Conservation (phyloP, 2,113 vertebrate genomes). For the Cyanoliseus patagonus region DNA sequence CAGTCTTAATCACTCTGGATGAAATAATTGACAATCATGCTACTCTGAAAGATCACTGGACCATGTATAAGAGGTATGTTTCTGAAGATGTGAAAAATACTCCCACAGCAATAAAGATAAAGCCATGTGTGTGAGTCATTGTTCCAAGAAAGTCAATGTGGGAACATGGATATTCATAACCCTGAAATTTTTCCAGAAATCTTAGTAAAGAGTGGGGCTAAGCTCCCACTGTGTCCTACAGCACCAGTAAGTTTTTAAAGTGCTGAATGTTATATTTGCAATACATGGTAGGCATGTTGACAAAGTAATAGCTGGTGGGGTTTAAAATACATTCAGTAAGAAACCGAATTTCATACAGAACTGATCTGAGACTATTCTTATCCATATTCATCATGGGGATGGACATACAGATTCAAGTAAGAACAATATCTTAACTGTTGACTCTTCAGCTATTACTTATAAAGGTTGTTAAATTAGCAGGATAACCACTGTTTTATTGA, state of each 20-base stretch:
- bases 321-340: background rate
- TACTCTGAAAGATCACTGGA: constrained; percentile 96
- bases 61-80: constrained; percentile 96
- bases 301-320: background rate
- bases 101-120: background rate
- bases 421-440: background rate
- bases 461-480: background rate
- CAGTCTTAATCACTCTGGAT: constrained; percentile 92
- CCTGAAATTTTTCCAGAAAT: background rate
- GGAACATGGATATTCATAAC: background rate
- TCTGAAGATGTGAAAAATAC: background rate
- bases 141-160: background rate
- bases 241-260: background rate
- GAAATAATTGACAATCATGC: constrained; percentile 95
- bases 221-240: background rate
- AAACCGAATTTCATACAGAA: background rate
- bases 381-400: background rate
- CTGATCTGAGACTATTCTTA: background rate
- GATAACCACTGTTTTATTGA: background rate
- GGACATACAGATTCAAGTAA: background rate
- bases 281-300: background rate
- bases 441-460: no score
- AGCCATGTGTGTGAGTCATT: background rate
- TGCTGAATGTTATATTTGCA: background rate
- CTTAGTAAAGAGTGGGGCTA: background rate